These are phyloP conservation scores for Gila robusta DNA, from an alignment of 2,797 vertebrate genomes.

Conservation along the genomic window DNA sequence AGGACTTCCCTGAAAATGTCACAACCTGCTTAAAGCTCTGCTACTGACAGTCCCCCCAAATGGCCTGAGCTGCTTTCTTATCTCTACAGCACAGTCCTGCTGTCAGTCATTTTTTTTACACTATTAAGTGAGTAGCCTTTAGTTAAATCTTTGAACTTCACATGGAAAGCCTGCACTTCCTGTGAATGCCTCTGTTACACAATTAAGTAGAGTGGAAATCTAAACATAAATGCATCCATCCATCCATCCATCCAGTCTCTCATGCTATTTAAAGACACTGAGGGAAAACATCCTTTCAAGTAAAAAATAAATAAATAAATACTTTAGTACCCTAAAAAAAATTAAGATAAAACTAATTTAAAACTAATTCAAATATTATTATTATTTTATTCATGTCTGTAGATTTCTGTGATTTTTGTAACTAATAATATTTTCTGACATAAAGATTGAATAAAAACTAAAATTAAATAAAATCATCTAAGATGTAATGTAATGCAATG, in stretches of 20 bases:
- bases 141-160: constrained; percentile 35
- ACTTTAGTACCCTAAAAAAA: too few species aligned
- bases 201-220: neutral
- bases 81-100: constrained; percentile 51
- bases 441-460: neutral
- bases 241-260: neutral
- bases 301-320: neutral
- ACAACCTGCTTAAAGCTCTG: constrained; percentile 41
- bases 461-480: too few species aligned
- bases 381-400: neutral
- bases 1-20: constrained; percentile 52
- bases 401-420: neutral
- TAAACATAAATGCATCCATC: neutral
- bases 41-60: constrained; percentile 49
- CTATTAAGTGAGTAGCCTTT: constrained; percentile 19
- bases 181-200: constrained; percentile 8
- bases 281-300: neutral
- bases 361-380: too few species aligned
- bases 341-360: neutral
- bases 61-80: constrained; percentile 47
- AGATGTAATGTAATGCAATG: neutral
- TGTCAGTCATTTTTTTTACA: constrained; percentile 49
- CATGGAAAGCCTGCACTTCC: neutral
- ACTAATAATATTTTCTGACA: neutral
- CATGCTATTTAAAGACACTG: neutral